Evolutionary conservation across 2,888 invertebrate genomes (phyloP).

Genomic region (Leptarthrus brevirostris): DNA sequence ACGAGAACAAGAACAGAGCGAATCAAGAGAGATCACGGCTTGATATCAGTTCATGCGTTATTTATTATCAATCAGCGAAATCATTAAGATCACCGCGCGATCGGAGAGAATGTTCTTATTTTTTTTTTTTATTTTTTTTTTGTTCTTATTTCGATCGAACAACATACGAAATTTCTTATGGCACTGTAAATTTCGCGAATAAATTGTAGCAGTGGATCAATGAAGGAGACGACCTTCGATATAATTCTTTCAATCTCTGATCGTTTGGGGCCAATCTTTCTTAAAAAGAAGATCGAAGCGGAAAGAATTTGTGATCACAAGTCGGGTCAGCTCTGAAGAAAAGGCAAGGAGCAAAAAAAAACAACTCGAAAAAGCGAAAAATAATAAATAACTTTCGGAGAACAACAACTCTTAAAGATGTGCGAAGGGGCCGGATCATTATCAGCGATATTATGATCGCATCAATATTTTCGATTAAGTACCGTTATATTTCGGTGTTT

Average conservation of each 20-base stretch:
- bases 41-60: conserved; percentile 16
- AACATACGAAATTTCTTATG: conserved; percentile 20
- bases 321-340: not conserved
- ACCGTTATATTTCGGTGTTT: too few relatives aligned
- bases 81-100: conserved; percentile 35
- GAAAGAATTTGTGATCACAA: conserved; percentile 3
- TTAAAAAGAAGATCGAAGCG: not conserved
- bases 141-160: not conserved
- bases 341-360: too few relatives aligned
- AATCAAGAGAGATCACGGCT: conserved; percentile 19
- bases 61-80: conserved; percentile 42
- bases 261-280: conserved; percentile 31
- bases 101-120: conserved; percentile 5
- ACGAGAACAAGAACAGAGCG: conserved; percentile 12
- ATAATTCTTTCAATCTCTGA: conserved; percentile 26
- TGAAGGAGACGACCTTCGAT: conserved; percentile 28
- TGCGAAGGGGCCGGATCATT: conserved; percentile 21
- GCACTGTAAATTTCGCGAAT: conserved; percentile 13
- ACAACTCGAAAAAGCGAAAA: too few relatives aligned
- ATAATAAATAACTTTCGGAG: not conserved
- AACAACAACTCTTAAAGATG: conserved; percentile 17
- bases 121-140: too few relatives aligned
- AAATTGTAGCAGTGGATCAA: conserved; percentile 38
- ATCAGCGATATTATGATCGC: not conserved
- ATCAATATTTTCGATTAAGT: not conserved